Base-by-base conservation (phyloP, 2,888 invertebrate species). In the Chymomyza caudatula region DNA sequence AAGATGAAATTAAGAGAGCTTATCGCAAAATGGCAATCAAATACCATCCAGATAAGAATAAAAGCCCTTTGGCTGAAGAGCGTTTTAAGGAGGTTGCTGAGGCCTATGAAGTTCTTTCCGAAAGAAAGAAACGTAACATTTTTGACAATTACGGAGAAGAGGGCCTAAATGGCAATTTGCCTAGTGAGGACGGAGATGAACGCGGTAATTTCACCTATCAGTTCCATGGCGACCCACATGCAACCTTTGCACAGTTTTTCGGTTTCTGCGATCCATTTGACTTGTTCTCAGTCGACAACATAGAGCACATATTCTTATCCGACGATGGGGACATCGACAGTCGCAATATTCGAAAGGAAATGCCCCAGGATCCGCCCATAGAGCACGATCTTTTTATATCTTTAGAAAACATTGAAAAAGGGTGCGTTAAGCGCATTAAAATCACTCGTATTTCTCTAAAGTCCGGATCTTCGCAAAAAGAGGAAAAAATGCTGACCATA, bases 31-130 rank as follows among this genome's bases (percentile, higher is more conserved):
- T 99, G 90, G 99, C 99, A 1, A 92, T 99, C 51, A 98, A 98
- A 90, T 99, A 97, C 90, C 99, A 99, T 91, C 99, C 99, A 17
- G 99, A 99, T 90, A 99, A 99, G 91, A 99, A 99, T 91, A 98
- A 98, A 91, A 92, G 95, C 0, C 91, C 97, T 2, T 97, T 96
- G 54, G 98, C 99, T 0, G 99, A 99, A 90, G 98, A 98, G 85
- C 94, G 95, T 77, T 98, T 98, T 90, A 98, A 97, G 90, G 96
- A 98, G 90, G 95, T 99, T 5, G 98, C 99, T 0, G 99, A 99
- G 91, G 99, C 99, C 0, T 99, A 99, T 88, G 99, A 98, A 90
- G 97, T 98, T 8, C 91, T 99, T 2, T 98, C 98, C 20, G 99
- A 99, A 88, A 95, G 97, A 88, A 98, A 98, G 92, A 98, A 98